These are phyloP conservation scores for Rana temporaria DNA, from an alignment of 2,113 vertebrate species.

Conservation along the genomic window DNA sequence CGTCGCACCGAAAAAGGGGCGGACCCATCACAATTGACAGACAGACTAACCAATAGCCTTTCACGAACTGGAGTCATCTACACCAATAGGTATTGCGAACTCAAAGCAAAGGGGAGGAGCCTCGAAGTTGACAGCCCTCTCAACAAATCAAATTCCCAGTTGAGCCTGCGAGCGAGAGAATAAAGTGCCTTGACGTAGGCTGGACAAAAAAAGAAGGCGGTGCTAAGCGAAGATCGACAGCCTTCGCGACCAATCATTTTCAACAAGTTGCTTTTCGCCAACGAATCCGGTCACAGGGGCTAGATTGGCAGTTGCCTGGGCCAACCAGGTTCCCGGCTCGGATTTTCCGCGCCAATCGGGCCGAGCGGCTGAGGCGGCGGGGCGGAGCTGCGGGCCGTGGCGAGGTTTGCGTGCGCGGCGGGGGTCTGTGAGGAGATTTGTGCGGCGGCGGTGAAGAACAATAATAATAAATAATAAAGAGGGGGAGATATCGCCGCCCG, in stretches of 20 bases:
- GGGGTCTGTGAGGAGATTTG: conserved; percentile 19
- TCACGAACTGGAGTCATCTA: too few species aligned
- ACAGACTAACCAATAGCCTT: too few species aligned
- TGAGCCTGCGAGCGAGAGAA: neutral
- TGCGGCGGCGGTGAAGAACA: conserved; percentile 14
- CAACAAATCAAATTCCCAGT: too few species aligned
- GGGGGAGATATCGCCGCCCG: neutral
- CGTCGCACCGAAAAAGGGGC: too few species aligned
- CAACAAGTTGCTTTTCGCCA: neutral
- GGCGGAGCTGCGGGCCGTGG: conserved; percentile 20
- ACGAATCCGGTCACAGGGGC: too few species aligned
- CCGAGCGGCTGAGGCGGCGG: neutral
- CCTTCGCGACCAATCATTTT: neutral
- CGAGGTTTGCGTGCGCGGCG: conserved; percentile 50
- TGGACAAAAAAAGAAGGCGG: neutral
- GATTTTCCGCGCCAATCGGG: conserved; percentile 3
- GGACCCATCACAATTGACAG: too few species aligned
- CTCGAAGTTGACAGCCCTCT: too few species aligned
- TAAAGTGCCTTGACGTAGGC: conserved; percentile 7
- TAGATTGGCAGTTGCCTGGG: neutral
- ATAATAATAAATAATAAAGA: conserved; percentile 10
- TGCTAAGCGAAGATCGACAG: neutral
- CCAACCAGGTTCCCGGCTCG: neutral
- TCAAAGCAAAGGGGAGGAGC: too few species aligned
- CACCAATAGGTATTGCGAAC: too few species aligned